phyloP scores from a whole-genome alignment of 1,140 invertebrate species.

The Drosophila malerkotliana region DNA sequence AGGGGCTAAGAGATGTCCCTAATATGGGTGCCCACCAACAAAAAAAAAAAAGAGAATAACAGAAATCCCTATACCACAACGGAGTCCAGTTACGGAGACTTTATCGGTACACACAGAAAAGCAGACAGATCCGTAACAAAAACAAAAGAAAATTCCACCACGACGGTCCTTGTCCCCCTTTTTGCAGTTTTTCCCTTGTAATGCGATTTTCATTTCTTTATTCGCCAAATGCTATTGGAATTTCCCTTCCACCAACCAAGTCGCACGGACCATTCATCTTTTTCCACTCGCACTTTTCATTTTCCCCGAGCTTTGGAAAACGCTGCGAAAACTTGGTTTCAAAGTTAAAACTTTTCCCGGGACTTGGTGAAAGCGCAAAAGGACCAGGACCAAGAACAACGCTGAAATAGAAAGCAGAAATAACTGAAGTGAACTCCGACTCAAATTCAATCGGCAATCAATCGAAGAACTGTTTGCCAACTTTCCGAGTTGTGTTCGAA shows the following conservation, averaged over 20 bases:
- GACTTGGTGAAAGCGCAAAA: conserved; percentile 3
- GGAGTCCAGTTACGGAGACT: conserved; percentile 31
- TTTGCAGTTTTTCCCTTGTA: conserved; percentile 38
- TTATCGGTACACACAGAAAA: conserved; percentile 17
- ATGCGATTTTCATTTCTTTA: conserved; percentile 54
- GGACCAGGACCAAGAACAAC: background rate
- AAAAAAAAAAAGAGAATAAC: conserved; percentile 1
- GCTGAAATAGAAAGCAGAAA: conserved; percentile 21
- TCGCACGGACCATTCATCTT: background rate
- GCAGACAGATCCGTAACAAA: conserved; percentile 1
- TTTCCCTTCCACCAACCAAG: conserved; percentile 4
- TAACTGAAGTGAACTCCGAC: conserved; percentile 4
- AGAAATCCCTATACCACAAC: conserved; percentile 29
- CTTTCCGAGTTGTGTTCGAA: background rate
- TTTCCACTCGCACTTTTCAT: conserved; percentile 19
- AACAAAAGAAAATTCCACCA: background rate
- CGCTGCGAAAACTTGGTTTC: conserved; percentile 9
- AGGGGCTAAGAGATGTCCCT: background rate
- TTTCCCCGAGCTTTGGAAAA: conserved; percentile 15
- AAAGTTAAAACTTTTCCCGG: conserved; percentile 26
- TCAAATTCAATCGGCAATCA: conserved; percentile 32
- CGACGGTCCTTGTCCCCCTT: background rate
- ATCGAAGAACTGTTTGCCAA: conserved; percentile 9
- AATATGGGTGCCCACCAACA: conserved; percentile 28
- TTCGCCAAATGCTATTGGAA: conserved; percentile 35